These are phyloP conservation scores for Hemitrygon akajei DNA, from an alignment of 2,797 vertebrate species.

Conservation along the genomic window DNA sequence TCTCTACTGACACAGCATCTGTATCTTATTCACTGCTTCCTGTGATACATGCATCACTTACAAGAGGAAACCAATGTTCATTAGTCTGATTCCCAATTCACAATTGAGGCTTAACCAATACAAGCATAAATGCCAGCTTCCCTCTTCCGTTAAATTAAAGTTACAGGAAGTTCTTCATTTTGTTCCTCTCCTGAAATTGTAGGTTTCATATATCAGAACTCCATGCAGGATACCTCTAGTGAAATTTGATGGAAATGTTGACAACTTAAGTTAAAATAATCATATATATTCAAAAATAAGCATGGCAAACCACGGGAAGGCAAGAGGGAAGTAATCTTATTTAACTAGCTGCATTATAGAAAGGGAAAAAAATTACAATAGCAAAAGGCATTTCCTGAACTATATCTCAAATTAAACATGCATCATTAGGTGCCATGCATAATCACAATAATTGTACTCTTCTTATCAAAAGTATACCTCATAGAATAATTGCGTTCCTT, in stretches of 20 bases:
- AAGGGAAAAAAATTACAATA: background rate
- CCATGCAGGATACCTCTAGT: conserved; percentile 22
- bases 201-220: conserved; percentile 4
- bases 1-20: conserved; percentile 40
- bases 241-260: conserved; percentile 16
- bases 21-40: conserved; percentile 39
- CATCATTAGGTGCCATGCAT: background rate
- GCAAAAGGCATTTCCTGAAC: background rate
- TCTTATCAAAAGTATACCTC: background rate
- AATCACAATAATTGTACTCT: background rate
- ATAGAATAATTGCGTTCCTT: background rate
- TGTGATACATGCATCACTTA: conserved; percentile 11
- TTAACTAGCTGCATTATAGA: background rate
- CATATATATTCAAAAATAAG: background rate
- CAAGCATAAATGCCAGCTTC: background rate
- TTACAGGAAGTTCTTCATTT: conserved; percentile 13
- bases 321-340: too few species aligned
- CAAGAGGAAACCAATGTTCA: conserved; percentile 33
- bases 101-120: background rate
- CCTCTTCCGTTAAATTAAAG: conserved; percentile 26
- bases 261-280: background rate
- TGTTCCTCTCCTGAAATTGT: conserved; percentile 29
- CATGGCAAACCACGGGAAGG: background rate
- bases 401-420: background rate
- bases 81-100: conserved; percentile 29